phyloP scores from a whole-genome alignment of 2,113 vertebrate species.

The Etheostoma spectabile region DNA sequence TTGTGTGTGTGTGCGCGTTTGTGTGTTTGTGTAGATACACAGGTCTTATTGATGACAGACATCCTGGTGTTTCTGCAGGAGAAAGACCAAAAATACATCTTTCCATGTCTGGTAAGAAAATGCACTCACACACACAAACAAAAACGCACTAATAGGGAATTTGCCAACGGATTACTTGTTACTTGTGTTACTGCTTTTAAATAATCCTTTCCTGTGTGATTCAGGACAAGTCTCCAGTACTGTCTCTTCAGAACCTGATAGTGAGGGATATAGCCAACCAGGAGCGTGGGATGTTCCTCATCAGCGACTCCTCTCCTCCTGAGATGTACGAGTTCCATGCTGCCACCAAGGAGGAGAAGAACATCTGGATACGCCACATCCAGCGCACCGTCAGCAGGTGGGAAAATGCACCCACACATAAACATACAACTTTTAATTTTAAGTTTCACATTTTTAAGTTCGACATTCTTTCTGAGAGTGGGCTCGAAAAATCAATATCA shows the following conservation, averaged over 20 bases:
- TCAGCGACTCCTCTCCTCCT: constrained; percentile 86
- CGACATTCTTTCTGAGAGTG: too few species aligned
- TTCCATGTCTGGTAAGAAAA: constrained; percentile 89
- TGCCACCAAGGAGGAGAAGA: constrained; percentile 89
- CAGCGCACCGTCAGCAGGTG: constrained; percentile 89
- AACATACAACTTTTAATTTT: not conserved
- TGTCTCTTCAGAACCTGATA: constrained; percentile 91
- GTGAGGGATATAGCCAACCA: constrained; percentile 95
- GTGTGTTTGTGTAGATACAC: constrained; percentile 84
- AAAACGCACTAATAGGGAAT: not conserved
- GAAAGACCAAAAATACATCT: constrained; percentile 94
- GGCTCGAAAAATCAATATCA: too few species aligned
- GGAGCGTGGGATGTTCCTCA: constrained; percentile 94
- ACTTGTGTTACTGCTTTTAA: not conserved
- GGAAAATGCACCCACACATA: not conserved
- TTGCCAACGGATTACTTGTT: not conserved
- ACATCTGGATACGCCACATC: constrained; percentile 90
- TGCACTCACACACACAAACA: not conserved
- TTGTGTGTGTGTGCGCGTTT: constrained; percentile 37
- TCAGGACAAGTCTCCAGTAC: constrained; percentile 90
- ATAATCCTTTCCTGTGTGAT: not conserved
- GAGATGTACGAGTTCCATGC: constrained; percentile 96
- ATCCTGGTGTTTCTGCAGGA: constrained; percentile 94
- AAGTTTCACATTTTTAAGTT: too few species aligned
- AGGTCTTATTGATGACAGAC: constrained; percentile 93